phyloP scores from a whole-genome alignment of 2,113 vertebrate genomes.

The Meles meles region DNA sequence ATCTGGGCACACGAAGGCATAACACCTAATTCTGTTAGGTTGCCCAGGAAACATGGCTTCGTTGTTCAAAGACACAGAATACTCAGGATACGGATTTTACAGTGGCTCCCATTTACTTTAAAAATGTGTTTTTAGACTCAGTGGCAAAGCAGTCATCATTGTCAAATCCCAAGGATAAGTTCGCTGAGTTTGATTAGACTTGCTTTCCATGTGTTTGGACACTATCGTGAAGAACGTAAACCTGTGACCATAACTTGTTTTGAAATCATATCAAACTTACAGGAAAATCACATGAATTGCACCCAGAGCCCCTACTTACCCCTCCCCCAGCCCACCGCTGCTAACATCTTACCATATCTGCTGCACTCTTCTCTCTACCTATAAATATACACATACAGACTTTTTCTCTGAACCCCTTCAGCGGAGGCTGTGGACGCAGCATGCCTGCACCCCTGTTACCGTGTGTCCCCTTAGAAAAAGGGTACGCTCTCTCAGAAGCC shows the following conservation, averaged over 20 bases:
- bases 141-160: neutral
- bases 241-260: neutral
- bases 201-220: neutral
- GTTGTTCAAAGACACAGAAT: neutral
- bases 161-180: neutral
- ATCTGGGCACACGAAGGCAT: fast-evolving
- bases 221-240: neutral
- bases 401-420: neutral
- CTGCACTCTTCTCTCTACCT: neutral
- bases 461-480: neutral
- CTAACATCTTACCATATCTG: neutral
- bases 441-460: neutral
- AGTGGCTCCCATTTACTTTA: neutral
- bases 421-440: neutral
- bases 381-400: neutral
- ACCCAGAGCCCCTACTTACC: neutral
- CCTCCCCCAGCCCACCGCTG: fast-evolving
- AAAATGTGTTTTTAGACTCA: neutral
- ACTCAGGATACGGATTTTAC: neutral
- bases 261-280: neutral
- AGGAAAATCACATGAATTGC: neutral
- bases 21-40: neutral
- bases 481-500: neutral
- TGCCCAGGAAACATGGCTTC: neutral
- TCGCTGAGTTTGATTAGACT: neutral